Conservation (phyloP, 1,140 invertebrate species). For the Himalopsyche phryganea region DNA sequence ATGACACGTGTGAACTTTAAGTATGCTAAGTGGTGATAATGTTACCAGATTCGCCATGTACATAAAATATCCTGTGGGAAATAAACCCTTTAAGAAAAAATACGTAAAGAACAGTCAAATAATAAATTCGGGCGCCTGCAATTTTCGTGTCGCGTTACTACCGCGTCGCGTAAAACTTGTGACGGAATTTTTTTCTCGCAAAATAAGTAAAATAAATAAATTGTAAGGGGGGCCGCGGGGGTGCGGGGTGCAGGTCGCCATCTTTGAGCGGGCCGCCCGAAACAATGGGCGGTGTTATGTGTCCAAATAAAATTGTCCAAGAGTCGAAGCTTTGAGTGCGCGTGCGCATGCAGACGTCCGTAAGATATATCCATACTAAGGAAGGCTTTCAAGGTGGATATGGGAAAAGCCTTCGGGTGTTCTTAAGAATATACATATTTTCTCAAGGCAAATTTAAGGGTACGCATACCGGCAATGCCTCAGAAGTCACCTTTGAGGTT, state of each 20-base stretch:
- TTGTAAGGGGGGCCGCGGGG: conserved; percentile 1
- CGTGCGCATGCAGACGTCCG: conserved; percentile 13
- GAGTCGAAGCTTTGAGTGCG: conserved; percentile 13
- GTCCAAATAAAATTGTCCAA: conserved; percentile 9
- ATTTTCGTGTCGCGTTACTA: conserved; percentile 25
- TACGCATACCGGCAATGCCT: too few species aligned
- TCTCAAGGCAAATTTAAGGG: too few species aligned
- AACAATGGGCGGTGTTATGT: conserved; percentile 23
- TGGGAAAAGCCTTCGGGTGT: conserved; percentile 11
- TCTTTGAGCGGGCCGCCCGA: conserved; percentile 23
- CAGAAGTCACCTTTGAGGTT: too few species aligned
- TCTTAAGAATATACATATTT: too few species aligned
- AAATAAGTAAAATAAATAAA: conserved; percentile 18
- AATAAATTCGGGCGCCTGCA: conserved; percentile 28
- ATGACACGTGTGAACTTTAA: too few species aligned
- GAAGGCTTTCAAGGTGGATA: conserved; percentile 11
- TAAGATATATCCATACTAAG: conserved; percentile 3
- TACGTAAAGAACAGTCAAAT: conserved; percentile 10
- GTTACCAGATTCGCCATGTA: too few species aligned
- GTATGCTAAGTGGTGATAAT: too few species aligned
- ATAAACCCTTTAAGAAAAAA: background rate
- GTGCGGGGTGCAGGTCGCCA: conserved; percentile 2
- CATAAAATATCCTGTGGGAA: too few species aligned
- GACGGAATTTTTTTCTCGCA: conserved; percentile 17
- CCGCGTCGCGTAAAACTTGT: conserved; percentile 1